These are phyloP conservation scores for Heptranchias perlo DNA, from an alignment of 2,113 vertebrate genomes.

Conservation along the genomic window DNA sequence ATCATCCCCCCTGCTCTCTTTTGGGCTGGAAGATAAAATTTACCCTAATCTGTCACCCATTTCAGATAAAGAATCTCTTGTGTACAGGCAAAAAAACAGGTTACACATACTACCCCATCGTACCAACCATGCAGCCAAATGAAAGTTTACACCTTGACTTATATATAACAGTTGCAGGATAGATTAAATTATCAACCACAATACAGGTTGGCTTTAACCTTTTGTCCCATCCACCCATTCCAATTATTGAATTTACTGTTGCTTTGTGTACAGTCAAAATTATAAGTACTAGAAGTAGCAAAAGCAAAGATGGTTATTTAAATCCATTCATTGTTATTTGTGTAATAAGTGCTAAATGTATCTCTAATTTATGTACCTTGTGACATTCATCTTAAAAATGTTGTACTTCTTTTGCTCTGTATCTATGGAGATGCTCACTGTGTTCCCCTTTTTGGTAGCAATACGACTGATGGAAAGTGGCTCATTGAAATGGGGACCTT, in stretches of 20 bases:
- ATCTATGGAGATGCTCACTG: not conserved
- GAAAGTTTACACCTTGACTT: not conserved
- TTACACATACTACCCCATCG: not conserved
- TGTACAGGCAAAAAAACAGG: not conserved
- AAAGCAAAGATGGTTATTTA: not conserved
- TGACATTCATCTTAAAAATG: not conserved
- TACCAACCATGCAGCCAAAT: not conserved
- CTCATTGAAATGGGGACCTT: not conserved
- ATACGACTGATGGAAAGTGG: not conserved
- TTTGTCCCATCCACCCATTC: not conserved
- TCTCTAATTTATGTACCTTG: not conserved
- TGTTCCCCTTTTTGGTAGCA: too few relatives aligned
- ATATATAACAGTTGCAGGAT: not conserved
- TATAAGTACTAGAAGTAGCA: not conserved
- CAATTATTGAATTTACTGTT: not conserved
- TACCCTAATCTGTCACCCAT: not conserved
- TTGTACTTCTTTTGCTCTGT: not conserved
- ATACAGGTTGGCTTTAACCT: not conserved
- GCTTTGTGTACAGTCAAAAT: not conserved
- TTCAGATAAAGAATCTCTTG: not conserved
- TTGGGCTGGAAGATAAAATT: too few relatives aligned
- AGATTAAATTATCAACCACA: not conserved
- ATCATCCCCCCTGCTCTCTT: too few relatives aligned
- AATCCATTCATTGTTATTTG: not conserved
- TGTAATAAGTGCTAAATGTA: not conserved